phyloP scores from a whole-genome alignment of 2,797 vertebrate species.

The Emydoidea blandingii region DNA sequence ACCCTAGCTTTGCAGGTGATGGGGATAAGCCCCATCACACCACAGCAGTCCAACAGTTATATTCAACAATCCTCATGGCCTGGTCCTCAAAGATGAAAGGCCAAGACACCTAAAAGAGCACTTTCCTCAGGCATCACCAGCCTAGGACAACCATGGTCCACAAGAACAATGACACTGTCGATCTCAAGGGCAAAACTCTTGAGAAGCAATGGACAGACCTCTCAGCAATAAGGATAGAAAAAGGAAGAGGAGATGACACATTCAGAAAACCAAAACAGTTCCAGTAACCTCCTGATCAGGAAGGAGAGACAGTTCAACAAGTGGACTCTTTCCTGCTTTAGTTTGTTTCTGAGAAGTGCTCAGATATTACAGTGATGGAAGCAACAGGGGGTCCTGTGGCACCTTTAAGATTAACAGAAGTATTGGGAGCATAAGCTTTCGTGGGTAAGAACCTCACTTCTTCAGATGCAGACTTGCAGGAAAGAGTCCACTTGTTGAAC shows the following conservation, averaged over 20 bases:
- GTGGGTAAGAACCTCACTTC: too few species aligned
- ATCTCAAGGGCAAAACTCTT: background rate
- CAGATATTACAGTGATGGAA: accelerated
- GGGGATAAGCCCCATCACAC: background rate
- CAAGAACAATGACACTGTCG: slow-evolving; percentile 67
- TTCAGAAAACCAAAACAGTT: background rate
- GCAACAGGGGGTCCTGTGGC: too few species aligned
- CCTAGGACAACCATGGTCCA: slow-evolving; percentile 48
- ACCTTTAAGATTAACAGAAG: too few species aligned
- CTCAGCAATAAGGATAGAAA: background rate
- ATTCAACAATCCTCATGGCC: background rate
- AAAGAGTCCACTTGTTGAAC: too few species aligned
- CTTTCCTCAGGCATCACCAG: background rate
- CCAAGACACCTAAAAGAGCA: background rate
- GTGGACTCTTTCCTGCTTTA: background rate
- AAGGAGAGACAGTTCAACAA: background rate
- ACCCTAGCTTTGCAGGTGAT: background rate
- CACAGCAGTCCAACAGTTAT: background rate
- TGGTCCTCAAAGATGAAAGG: background rate
- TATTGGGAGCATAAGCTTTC: too few species aligned
- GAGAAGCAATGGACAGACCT: background rate
- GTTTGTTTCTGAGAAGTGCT: accelerated
- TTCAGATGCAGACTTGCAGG: too few species aligned
- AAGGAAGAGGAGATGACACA: accelerated
- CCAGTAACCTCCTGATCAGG: background rate